Conservation (phyloP, 2,797 vertebrate genomes). For the Balearica regulorum region DNA sequence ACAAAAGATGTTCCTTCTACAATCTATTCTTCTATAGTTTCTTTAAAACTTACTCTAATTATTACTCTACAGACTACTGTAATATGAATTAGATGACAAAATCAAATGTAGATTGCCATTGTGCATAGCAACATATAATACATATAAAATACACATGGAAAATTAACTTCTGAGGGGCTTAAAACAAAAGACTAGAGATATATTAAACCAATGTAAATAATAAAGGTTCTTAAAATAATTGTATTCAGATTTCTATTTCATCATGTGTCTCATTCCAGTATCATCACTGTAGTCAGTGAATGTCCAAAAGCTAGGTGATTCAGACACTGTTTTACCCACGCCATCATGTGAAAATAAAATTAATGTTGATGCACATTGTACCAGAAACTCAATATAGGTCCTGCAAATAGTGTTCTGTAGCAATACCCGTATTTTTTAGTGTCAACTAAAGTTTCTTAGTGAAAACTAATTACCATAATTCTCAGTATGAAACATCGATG, state of each 20-base stretch:
- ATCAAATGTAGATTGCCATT: background rate
- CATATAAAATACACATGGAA: background rate
- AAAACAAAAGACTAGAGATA: background rate
- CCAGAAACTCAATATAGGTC: background rate
- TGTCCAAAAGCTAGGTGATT: background rate
- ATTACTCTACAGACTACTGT: background rate
- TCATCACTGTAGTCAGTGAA: background rate
- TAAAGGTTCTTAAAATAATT: background rate
- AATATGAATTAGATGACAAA: background rate
- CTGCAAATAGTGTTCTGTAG: background rate
- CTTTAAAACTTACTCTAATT: background rate
- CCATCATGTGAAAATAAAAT: background rate
- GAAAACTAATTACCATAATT: conserved; percentile 51
- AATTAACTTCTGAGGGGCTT: background rate
- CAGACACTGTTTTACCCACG: background rate
- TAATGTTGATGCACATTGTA: background rate
- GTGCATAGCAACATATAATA: background rate
- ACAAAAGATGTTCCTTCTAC: background rate
- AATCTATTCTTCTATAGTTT: background rate
- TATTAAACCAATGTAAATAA: background rate
- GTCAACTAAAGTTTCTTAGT: conserved; percentile 9
- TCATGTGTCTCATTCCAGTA: background rate
- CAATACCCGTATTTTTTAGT: background rate
- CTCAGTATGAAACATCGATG: conserved; percentile 23
- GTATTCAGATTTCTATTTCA: background rate